A percentile compares a stretch with the other conserved stretches of the same genome.
phyloP scores from a whole-genome alignment of 2,113 vertebrate species.

The Sialia sialis region DNA sequence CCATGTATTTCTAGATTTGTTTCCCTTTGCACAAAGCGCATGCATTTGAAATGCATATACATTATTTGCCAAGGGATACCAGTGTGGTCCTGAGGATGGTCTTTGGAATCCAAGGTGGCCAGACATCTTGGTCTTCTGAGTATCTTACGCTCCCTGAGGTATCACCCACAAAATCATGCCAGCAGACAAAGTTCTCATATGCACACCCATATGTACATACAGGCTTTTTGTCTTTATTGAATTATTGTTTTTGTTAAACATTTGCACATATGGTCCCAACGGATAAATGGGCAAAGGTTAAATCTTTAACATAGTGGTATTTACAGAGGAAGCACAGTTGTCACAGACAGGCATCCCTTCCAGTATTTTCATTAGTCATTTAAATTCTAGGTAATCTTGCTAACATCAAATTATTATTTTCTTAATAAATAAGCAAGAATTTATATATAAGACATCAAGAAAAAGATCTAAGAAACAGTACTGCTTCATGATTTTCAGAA shows the following conservation, averaged over 20 bases:
- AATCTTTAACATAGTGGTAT: constrained; percentile 16
- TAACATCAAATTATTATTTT: not conserved
- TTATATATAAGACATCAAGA: not conserved
- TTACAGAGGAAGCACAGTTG: not conserved
- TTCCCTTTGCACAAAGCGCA: not conserved
- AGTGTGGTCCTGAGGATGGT: not conserved
- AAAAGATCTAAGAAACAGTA: not conserved
- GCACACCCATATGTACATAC: not conserved
- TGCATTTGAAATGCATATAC: not conserved
- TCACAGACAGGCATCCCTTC: constrained; percentile 17
- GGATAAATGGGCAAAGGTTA: constrained; percentile 42
- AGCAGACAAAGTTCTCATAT: not conserved
- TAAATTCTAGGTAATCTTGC: not conserved
- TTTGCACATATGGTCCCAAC: constrained; percentile 39
- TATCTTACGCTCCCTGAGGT: not conserved
- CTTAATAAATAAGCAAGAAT: not conserved
- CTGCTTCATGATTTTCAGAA: not conserved
- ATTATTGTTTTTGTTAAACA: constrained; percentile 35
- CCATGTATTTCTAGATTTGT: not conserved
- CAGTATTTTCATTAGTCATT: not conserved
- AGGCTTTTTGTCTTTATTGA: constrained; percentile 35
- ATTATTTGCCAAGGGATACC: not conserved
- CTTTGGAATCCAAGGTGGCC: not conserved
- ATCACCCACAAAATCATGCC: not conserved
- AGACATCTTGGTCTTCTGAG: not conserved